A percentile compares a stretch with the other conserved stretches of the same genome.
Evolutionary conservation across 2,888 invertebrate genomes (phyloP).

Genomic region (Laothoe populi): DNA sequence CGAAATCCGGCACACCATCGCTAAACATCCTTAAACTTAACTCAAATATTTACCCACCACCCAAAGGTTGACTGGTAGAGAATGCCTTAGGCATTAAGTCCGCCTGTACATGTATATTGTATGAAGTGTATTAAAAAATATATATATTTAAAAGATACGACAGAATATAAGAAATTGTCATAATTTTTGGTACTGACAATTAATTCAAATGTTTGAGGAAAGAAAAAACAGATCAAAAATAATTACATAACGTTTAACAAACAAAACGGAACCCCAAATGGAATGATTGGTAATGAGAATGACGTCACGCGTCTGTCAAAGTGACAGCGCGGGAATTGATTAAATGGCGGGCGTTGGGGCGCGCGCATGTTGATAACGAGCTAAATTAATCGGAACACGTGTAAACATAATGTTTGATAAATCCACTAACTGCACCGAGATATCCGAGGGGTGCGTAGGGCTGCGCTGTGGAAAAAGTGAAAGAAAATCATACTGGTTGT

Average conservation of each 20-base stretch:
- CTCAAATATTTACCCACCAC: no score
- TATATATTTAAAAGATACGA: no score
- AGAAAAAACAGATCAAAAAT: neutral
- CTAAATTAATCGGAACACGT: constrained; percentile 76
- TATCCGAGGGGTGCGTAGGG: constrained; percentile 46
- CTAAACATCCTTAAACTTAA: no score
- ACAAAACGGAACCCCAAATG: neutral
- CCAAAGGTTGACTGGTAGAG: no score
- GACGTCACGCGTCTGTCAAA: constrained; percentile 41
- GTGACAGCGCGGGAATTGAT: constrained; percentile 66
- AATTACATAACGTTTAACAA: constrained; percentile 2
- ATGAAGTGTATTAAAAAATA: no score
- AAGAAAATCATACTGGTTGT: constrained; percentile 26
- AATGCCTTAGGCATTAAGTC: no score
- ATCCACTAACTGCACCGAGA: constrained; percentile 49
- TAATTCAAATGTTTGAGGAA: no score
- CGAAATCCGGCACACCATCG: no score
- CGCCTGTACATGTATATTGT: no score
- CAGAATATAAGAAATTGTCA: no score
- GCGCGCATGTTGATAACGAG: constrained; percentile 67
- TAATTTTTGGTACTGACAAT: no score
- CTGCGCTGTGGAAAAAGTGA: constrained; percentile 47
- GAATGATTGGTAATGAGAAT: constrained; percentile 20
- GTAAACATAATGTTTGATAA: constrained; percentile 76
- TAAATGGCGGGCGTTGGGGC: constrained; percentile 53